Base-by-base conservation (phyloP, 92 coral and sea anemone species). In the Epizoanthus scotinus region DNA sequence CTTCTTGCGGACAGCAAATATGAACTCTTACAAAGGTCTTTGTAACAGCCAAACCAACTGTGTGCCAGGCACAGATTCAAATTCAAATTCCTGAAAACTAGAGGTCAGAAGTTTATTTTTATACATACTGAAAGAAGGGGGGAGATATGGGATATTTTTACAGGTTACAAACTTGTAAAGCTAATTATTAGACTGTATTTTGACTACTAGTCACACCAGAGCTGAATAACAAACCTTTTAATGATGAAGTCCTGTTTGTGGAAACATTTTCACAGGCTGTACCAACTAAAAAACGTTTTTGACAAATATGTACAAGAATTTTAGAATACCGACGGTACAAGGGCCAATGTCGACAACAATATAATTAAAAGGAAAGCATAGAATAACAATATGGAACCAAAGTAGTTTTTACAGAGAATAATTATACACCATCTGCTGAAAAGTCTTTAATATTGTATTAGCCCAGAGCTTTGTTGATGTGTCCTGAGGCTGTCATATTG, bases 1-100 rank as follows among this genome's bases (percentile, higher is more conserved):
- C 62, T 89, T 82, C 81, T 75, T 92, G 70, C 90, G 97, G 53
- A 90, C 88, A 38, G 89, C 89, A 0, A 88, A 85, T 83, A 85
- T 83, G 90, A 96, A 84, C 84, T 79, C 80, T 49, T 72, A 86
- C 77, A 87, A 80, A 74, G 81, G 57, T 81, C 91, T 31, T 21
- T 75, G 56, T 36, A 75, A 60, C 68, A 75, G 58, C 55, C 56
- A 75, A 59, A 75, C 20, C 47, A 75, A 75, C 38, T 22, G 55
- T 15, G 22, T 75, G 68, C 67, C 81, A 19, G 27, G 18, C 61
- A 75, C 81, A 58, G 81, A 75, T 25, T 66, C 81, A 34, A 75
- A 75, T 63, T 75, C 81, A 75, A 75, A 75, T 75, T 75, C 81
- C 22, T 75, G 56, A 75, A 59, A 38, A 63, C 54, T 75, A 75